Conservation (phyloP, 2,113 vertebrate species). For the Oreocharis arfaki region DNA sequence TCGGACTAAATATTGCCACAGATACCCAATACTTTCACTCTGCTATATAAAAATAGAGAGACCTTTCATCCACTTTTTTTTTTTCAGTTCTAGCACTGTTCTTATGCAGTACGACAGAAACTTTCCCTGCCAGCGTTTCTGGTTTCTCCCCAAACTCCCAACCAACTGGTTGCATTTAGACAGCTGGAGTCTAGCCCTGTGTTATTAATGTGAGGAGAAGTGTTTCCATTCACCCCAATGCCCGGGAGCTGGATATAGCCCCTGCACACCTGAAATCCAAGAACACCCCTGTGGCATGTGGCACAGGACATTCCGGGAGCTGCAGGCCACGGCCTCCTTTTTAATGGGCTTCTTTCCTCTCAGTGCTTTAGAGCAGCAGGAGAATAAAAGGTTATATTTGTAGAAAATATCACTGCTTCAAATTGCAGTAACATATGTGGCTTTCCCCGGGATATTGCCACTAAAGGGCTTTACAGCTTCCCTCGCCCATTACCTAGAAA, state of each 20-base stretch:
- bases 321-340: not conserved
- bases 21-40: slow-evolving; percentile 17
- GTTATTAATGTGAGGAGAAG: not conserved
- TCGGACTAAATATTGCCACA: not conserved
- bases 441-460: not conserved
- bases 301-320: not conserved
- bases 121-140: not conserved
- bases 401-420: not conserved
- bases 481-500: not conserved
- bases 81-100: not conserved
- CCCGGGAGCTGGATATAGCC: not conserved
- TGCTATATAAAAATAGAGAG: slow-evolving; percentile 28
- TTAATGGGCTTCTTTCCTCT: not conserved
- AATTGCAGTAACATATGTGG: not conserved
- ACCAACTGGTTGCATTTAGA: not conserved
- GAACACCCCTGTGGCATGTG: not conserved
- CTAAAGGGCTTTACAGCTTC: not conserved
- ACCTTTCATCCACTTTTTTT: not conserved
- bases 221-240: not conserved
- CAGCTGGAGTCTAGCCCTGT: not conserved
- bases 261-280: slow-evolving; percentile 14
- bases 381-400: not conserved
- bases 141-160: not conserved
- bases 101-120: not conserved
- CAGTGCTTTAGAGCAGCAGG: not conserved